These are phyloP conservation scores for Parauchenoglanis ngamensis DNA, from an alignment of 2,797 vertebrate genomes.

Conservation along the genomic window DNA sequence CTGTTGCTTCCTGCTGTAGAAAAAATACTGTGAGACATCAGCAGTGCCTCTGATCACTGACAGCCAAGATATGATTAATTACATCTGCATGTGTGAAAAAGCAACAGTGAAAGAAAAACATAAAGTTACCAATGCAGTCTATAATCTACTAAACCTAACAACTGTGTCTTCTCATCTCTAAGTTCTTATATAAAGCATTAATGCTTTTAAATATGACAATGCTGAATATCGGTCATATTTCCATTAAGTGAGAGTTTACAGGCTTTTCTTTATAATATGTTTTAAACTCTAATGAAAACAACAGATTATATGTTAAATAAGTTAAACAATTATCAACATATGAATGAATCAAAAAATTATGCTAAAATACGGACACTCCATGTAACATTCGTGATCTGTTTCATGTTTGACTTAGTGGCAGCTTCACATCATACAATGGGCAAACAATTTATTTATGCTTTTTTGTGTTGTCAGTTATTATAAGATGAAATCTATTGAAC, in stretches of 20 bases:
- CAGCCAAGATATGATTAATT: conserved; percentile 57
- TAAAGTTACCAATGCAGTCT: background rate
- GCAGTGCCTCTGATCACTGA: conserved; percentile 43
- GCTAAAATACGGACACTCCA: background rate
- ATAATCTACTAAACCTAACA: background rate
- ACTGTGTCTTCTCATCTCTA: conserved; percentile 36
- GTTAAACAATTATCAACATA: background rate
- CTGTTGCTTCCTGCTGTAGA: conserved; percentile 52
- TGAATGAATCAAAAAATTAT: background rate
- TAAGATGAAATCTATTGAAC: background rate
- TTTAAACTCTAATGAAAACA: background rate
- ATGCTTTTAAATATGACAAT: background rate
- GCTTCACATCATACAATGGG: background rate
- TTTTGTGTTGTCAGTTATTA: background rate
- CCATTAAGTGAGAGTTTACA: background rate
- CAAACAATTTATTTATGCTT: background rate
- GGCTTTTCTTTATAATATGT: background rate
- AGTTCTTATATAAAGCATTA: background rate
- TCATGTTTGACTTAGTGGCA: background rate
- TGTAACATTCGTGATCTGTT: background rate
- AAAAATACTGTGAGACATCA: conserved; percentile 32
- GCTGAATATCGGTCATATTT: conserved; percentile 4
- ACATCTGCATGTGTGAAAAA: conserved; percentile 41
- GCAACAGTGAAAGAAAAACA: conserved; percentile 3
- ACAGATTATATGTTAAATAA: background rate